These are phyloP conservation scores for Perdita meconis DNA, from an alignment of 2,888 invertebrate species.

Conservation along the genomic window DNA sequence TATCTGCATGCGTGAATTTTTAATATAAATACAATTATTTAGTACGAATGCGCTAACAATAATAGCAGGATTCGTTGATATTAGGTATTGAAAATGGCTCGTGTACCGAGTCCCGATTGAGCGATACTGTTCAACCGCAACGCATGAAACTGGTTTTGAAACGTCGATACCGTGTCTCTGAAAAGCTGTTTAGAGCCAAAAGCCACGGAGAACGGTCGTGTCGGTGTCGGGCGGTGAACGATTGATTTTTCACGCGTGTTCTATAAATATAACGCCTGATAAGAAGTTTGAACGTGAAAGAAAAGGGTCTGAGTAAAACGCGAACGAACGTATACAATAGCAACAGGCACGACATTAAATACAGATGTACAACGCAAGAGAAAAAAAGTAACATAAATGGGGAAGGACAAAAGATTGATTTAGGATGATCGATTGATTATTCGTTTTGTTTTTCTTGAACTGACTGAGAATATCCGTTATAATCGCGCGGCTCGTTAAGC, in stretches of 20 bases:
- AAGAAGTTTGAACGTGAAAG: not conserved
- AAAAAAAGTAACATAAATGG: not conserved
- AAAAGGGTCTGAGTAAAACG: not conserved
- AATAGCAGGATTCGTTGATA: too few species aligned
- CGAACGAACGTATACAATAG: not conserved
- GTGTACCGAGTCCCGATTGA: not conserved
- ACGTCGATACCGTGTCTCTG: constrained; percentile 3
- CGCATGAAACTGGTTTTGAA: constrained; percentile 6
- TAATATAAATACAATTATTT: constrained; percentile 9
- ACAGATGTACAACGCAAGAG: constrained; percentile 22
- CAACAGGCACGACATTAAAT: constrained; percentile 13
- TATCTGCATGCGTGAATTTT: constrained; percentile 6
- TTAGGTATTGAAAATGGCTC: not conserved
- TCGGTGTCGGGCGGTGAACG: not conserved
- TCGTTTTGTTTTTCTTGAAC: constrained; percentile 11
- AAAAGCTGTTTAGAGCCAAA: not conserved
- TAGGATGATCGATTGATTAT: constrained; percentile 13
- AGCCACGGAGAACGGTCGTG: not conserved
- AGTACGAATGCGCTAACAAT: too few species aligned
- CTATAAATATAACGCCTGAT: not conserved
- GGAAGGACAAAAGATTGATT: constrained; percentile 3
- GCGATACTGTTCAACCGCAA: not conserved
- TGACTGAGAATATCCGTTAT: constrained; percentile 9
- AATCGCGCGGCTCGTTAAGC: constrained; percentile 32
- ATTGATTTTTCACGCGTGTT: constrained; percentile 7